Base-by-base conservation (phyloP, 2,888 invertebrate species). In the Periphyllus acericola region DNA sequence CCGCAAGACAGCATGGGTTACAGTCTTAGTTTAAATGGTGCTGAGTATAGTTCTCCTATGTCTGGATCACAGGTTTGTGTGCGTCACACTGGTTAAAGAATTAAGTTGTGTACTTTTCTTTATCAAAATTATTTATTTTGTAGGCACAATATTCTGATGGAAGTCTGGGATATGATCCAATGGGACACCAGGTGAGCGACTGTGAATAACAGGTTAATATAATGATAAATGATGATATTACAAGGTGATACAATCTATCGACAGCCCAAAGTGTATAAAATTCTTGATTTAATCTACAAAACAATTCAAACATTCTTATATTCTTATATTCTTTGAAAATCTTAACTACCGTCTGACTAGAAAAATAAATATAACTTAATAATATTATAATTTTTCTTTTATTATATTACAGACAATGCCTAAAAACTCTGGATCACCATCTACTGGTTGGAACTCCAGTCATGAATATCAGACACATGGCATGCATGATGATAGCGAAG, bases 1-100 rank as follows among this genome's bases (percentile, higher is more conserved):
- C 93, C 93, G 34, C 97, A 97, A 93, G 97, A 97, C 93, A 96
- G 96, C 91, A 96, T 97, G 95, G 97, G 97, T 89, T 97, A 97
- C 93, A 96, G 96, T 90, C 96, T 97, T 94, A 97, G 96, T 89
- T 96, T 97, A 91, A 96, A 95, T 92, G 96, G 96, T 90, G 97
- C 97, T 92, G 97, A 97, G 92, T 93, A 93, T 90, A 96, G 96
- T 91, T 93, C 93, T 82, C 91, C 92, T 89, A 92, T 92, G 91
- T 91, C 92, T 89, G 92, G 92, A 89, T 92, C 89, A 60, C 89
- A 89, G 89, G 89, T 89, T 89, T 80, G 86, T 89, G 86, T 80
- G 71, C 86, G 52, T 86, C 29, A 80, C 72, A 86, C 72, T 86
- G 55, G 72, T 55, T 72, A 72, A 2, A 80, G 14, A 34, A 79